Evolutionary conservation across 2,797 vertebrate genomes (phyloP).

Genomic region (Decapterus maruadsi): DNA sequence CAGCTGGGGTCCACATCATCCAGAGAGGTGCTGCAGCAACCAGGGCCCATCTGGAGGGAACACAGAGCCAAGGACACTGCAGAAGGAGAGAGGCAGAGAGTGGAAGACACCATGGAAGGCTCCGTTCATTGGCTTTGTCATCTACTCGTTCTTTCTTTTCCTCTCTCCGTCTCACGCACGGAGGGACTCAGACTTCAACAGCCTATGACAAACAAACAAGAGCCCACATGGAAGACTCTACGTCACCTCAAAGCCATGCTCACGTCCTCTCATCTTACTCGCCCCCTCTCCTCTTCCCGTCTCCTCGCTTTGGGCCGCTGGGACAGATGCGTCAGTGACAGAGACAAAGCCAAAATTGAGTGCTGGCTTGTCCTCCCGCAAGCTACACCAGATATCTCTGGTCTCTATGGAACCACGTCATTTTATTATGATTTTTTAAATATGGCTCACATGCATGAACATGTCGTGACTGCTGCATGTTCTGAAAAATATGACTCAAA

Average conservation of each 20-base stretch:
- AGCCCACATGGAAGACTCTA: constrained; percentile 52
- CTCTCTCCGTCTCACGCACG: not conserved
- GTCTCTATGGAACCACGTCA: not conserved
- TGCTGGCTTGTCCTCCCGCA: constrained; percentile 8
- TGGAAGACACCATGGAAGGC: constrained; percentile 11
- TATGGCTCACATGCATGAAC: not conserved
- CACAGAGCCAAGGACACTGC: constrained; percentile 74
- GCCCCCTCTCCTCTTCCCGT: not conserved
- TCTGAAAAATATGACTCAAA: not conserved
- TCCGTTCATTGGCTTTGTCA: constrained; percentile 19
- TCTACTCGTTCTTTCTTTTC: not conserved
- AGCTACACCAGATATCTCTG: constrained; percentile 18
- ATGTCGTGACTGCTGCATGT: too few relatives aligned
- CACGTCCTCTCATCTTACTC: constrained; percentile 50
- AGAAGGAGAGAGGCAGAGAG: constrained; percentile 33
- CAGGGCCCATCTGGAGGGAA: constrained; percentile 69
- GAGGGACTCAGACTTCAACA: constrained; percentile 35
- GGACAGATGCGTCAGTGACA: constrained; percentile 49
- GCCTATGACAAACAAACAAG: constrained; percentile 34
- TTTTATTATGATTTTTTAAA: constrained; percentile 16
- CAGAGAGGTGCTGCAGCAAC: constrained; percentile 62
- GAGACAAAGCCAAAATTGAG: constrained; percentile 30
- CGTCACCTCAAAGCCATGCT: constrained; percentile 61
- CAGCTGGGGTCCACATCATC: constrained; percentile 67
- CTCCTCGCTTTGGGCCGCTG: constrained; percentile 29